Conservation (phyloP, 2,797 vertebrate genomes). For the Gorsachius magnificus region DNA sequence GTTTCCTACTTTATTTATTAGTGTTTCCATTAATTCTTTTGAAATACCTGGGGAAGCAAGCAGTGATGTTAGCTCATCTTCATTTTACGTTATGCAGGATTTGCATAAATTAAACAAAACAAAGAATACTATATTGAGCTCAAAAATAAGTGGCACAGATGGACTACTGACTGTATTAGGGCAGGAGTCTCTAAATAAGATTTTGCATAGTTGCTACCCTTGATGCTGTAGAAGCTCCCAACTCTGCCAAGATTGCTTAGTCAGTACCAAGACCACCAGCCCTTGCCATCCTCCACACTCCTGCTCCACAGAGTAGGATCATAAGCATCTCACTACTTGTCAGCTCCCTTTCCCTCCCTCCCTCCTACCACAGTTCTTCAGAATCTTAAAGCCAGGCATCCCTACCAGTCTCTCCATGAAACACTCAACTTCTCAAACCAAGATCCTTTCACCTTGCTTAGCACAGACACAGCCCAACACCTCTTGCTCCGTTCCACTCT, state of each 20-base stretch:
- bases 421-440: neutral
- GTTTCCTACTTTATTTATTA: neutral
- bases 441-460: neutral
- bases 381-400: neutral
- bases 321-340: neutral
- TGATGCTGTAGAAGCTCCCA: neutral
- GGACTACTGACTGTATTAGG: neutral
- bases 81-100: neutral
- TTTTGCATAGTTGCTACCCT: neutral
- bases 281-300: neutral
- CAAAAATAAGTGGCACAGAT: neutral
- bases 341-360: neutral
- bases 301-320: neutral
- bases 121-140: neutral
- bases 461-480: neutral
- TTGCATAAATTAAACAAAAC: neutral
- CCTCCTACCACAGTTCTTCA: neutral
- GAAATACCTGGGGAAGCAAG: neutral
- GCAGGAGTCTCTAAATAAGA: neutral
- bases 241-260: neutral
- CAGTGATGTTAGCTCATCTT: neutral
- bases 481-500: no score
- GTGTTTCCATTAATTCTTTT: neutral
- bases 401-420: neutral
- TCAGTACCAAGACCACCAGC: neutral